phyloP scores from a whole-genome alignment of 2,797 vertebrate species.

The Chanos chanos region DNA sequence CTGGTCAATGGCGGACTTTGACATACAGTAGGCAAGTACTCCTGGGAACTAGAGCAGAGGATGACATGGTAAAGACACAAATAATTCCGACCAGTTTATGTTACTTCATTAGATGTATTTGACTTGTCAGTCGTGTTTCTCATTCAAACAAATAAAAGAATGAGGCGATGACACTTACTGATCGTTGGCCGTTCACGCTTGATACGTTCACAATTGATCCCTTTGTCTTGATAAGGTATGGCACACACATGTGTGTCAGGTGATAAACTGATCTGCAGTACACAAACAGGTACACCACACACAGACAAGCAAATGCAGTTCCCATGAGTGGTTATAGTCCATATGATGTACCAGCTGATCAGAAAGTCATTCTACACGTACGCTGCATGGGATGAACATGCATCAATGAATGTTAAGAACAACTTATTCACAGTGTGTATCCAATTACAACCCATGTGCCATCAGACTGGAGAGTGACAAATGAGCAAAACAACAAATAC shows the following conservation, averaged over 20 bases:
- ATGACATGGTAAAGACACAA: neutral
- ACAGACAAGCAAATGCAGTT: too few species aligned
- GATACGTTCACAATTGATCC: constrained; percentile 79
- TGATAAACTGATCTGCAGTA: constrained; percentile 69
- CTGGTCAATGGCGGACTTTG: constrained; percentile 80
- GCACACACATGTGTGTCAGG: constrained; percentile 76
- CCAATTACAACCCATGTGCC: too few species aligned
- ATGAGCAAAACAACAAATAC: neutral
- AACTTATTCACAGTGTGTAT: too few species aligned
- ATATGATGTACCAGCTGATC: too few species aligned
- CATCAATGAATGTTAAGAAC: too few species aligned
- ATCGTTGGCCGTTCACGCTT: constrained; percentile 80
- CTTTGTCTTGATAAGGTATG: constrained; percentile 76
- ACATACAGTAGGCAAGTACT: constrained; percentile 81
- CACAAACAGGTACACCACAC: neutral
- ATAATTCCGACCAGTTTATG: neutral
- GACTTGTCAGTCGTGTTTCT: neutral
- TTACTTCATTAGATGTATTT: too few species aligned
- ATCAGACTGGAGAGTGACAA: too few species aligned
- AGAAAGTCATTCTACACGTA: too few species aligned
- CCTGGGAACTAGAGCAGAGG: constrained; percentile 69
- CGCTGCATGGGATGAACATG: too few species aligned
- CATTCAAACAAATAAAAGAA: neutral
- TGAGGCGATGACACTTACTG: constrained; percentile 61
- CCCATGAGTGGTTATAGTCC: too few species aligned